Conservation (phyloP, 2,888 invertebrate species). For the Seira musarum region DNA sequence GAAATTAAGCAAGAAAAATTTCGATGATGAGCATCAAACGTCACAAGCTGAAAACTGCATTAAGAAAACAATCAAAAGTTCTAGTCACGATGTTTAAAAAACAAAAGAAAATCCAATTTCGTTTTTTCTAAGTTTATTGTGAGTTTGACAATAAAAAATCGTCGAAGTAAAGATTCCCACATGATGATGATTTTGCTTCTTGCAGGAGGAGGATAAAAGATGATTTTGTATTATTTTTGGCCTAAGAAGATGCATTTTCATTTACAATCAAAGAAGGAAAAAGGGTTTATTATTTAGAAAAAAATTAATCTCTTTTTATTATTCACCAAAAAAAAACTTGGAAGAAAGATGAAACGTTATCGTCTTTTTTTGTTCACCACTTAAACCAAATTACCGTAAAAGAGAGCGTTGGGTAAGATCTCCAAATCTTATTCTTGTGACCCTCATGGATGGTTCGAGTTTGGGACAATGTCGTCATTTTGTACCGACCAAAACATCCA, state of each 20-base stretch:
- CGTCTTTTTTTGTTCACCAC: neutral
- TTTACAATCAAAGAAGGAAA: neutral
- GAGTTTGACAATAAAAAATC: slow-evolving; percentile 12
- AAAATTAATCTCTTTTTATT: neutral
- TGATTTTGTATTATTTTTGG: neutral
- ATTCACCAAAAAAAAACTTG: neutral
- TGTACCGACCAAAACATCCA: neutral
- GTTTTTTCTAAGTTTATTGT: neutral
- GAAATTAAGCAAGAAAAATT: slow-evolving; percentile 7
- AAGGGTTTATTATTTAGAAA: neutral
- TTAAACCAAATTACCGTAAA: no score
- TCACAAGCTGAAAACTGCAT: neutral
- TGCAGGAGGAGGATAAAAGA: no score
- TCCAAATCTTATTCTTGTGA: no score
- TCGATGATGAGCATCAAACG: slow-evolving; percentile 5
- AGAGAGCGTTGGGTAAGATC: no score
- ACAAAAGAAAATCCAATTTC: slow-evolving; percentile 18
- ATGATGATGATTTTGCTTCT: neutral
- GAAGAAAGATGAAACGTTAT: neutral
- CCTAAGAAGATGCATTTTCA: neutral
- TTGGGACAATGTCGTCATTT: neutral
- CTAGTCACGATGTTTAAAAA: slow-evolving; percentile 25
- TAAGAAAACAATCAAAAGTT: slow-evolving; percentile 13
- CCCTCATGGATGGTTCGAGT: no score
- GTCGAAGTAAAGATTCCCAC: neutral